Evolutionary conservation across 2,113 vertebrate genomes (phyloP).

Genomic region (Corapipo altera): DNA sequence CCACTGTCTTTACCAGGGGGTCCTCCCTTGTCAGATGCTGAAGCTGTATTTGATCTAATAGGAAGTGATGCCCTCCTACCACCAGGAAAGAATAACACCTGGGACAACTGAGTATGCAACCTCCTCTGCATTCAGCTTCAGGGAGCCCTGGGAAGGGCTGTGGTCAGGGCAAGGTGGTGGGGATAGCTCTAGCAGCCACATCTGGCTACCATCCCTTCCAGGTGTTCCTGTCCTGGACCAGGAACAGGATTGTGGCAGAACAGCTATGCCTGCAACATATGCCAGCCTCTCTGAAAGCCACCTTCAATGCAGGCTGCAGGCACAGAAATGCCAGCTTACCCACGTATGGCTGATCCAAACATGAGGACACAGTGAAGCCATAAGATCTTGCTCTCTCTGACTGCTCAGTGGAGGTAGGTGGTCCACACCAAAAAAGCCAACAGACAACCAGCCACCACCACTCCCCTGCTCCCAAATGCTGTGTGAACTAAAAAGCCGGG

Average conservation of each 20-base stretch:
- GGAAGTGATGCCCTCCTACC: not conserved
- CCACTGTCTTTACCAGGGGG: not conserved
- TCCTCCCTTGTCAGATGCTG: not conserved
- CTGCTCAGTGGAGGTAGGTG: not conserved
- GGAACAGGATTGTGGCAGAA: not conserved
- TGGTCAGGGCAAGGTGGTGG: accelerated
- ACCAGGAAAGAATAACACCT: not conserved
- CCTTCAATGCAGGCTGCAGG: not conserved
- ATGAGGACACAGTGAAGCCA: not conserved
- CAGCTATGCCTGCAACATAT: not conserved
- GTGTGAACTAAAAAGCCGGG: not conserved
- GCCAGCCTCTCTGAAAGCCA: not conserved
- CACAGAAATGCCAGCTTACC: not conserved
- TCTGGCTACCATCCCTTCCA: not conserved
- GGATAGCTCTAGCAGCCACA: not conserved
- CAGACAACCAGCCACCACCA: not conserved
- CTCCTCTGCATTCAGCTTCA: not conserved
- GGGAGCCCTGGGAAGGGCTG: not conserved
- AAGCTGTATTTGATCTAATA: not conserved
- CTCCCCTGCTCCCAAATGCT: not conserved
- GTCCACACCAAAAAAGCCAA: not conserved
- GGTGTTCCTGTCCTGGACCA: not conserved
- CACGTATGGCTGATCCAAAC: not conserved
- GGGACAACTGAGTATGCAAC: not conserved
- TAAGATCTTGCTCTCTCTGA: not conserved